Percentiles rank a stretch among this genome's conserved stretches.
Conservation (phyloP, 1,140 invertebrate species). For the Bombus impatiens region DNA sequence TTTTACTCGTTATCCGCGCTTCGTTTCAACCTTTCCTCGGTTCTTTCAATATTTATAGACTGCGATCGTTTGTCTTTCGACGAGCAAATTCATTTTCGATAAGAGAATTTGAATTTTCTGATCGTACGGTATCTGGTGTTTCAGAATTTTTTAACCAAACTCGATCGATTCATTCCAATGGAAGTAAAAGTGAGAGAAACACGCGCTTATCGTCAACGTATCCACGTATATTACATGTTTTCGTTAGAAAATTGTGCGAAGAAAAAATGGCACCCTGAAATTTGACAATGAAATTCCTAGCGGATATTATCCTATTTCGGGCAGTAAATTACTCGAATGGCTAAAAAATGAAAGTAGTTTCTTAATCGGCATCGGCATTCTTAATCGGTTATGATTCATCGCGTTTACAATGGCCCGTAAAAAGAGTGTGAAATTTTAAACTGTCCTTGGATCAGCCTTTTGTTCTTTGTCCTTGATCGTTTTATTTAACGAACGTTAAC, state of each 20-base stretch:
- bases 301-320: background rate
- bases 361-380: slow-evolving; percentile 12
- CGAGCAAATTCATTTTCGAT: background rate
- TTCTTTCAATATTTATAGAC: background rate
- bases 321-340: background rate
- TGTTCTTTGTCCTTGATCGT: slow-evolving; percentile 47
- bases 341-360: slow-evolving; percentile 36
- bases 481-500: slow-evolving; percentile 36
- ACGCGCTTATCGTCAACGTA: accelerated
- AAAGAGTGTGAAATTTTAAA: slow-evolving; percentile 47
- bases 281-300: background rate
- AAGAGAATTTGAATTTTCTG: background rate
- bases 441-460: slow-evolving; percentile 51
- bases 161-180: too few species aligned
- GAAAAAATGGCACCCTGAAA: background rate
- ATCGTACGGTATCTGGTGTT: too few species aligned
- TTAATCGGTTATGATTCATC: slow-evolving; percentile 63
- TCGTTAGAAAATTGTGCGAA: background rate
- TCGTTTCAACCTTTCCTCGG: background rate
- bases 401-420: slow-evolving; percentile 7
- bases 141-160: too few species aligned
- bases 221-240: accelerated
- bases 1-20: background rate
- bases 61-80: background rate
- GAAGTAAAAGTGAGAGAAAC: background rate